These are phyloP conservation scores for Emys orbicularis DNA, from an alignment of 2,797 vertebrate genomes.

Conservation along the genomic window DNA sequence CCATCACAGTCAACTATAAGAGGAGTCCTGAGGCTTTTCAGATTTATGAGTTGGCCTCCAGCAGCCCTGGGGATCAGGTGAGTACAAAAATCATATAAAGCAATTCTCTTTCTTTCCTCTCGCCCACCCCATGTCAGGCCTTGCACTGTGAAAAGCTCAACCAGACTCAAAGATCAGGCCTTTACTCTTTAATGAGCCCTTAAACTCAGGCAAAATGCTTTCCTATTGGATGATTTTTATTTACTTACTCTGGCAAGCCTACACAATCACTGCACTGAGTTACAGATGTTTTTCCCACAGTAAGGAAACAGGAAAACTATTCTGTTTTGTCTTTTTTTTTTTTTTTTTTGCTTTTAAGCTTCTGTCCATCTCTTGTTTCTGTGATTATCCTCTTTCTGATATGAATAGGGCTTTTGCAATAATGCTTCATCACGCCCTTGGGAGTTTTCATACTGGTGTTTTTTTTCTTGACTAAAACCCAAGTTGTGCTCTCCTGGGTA, in stretches of 20 bases:
- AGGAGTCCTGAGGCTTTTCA: neutral
- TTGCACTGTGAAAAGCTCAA: neutral
- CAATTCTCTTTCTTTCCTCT: neutral
- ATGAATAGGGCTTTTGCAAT: neutral
- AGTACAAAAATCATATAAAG: neutral
- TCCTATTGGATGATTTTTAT: neutral
- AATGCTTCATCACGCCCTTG: neutral
- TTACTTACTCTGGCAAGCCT: neutral
- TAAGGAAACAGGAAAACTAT: neutral
- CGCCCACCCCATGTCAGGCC: neutral
- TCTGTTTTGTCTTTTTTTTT: neutral
- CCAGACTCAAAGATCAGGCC: neutral
- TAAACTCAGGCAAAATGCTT: neutral
- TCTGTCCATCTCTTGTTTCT: neutral
- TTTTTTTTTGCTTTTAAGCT: neutral
- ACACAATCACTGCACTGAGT: neutral
- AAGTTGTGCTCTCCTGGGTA: neutral
- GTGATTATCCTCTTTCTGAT: neutral
- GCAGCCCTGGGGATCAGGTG: neutral
- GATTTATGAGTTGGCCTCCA: neutral
- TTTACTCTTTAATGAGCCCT: neutral
- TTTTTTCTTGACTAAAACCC: neutral
- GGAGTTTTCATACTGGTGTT: neutral
- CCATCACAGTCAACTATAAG: neutral
- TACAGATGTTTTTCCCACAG: neutral